Evolutionary conservation across 1,140 invertebrate species (phyloP).

Genomic region (Psilanteris sp.): DNA sequence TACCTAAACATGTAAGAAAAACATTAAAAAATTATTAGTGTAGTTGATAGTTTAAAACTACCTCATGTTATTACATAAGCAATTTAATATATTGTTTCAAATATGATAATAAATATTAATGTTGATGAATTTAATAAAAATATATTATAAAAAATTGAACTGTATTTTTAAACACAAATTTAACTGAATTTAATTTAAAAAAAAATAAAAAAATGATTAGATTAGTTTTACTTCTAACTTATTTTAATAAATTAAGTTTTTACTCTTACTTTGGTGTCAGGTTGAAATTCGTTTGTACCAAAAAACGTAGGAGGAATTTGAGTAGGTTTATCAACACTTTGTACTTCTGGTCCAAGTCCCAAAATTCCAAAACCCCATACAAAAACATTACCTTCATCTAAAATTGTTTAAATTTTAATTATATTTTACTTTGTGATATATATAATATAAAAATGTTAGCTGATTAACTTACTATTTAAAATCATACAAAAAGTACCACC

Average conservation of each 20-base stretch:
- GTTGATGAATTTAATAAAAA: no score
- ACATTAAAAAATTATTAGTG: no score
- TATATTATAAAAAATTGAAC: no score
- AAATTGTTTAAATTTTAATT: constrained; percentile 27
- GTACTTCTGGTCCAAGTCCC: constrained; percentile 90
- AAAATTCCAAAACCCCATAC: constrained; percentile 96
- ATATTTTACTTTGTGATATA: no score
- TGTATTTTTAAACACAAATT: no score
- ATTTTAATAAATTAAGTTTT: neutral
- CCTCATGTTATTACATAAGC: no score
- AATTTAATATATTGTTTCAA: no score
- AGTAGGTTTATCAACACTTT: constrained; percentile 83
- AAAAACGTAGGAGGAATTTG: constrained; percentile 89
- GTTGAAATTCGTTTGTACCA: constrained; percentile 90
- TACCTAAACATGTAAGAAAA: constrained; percentile 66
- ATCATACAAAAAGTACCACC: constrained; percentile 93
- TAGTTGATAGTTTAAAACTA: no score
- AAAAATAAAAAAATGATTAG: neutral
- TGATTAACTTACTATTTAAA: constrained; percentile 85
- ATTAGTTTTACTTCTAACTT: neutral
- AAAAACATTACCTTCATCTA: constrained; percentile 90
- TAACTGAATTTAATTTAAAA: no score
- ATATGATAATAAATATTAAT: no score
- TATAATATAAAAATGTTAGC: no score
- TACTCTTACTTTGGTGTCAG: constrained; percentile 76